phyloP scores from a whole-genome alignment of 2,888 invertebrate genomes.

The Octonoba sinensis region DNA sequence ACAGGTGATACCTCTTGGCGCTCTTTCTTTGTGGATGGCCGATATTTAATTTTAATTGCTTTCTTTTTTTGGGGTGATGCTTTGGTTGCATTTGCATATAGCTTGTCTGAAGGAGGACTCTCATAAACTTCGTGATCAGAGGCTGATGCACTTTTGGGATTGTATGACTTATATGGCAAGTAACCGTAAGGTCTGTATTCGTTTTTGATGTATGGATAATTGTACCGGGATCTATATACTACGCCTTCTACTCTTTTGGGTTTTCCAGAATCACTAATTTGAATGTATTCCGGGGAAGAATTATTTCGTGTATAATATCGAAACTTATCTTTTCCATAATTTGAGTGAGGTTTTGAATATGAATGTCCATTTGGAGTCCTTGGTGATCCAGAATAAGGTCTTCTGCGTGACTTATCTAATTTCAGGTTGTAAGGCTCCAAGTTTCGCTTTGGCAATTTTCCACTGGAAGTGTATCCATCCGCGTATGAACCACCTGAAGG shows the following conservation, averaged over 20 bases:
- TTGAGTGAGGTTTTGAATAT: constrained; percentile 10
- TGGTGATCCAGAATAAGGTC: constrained; percentile 2
- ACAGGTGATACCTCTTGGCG: neutral
- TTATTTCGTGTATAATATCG: constrained; percentile 12
- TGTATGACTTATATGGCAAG: constrained; percentile 32
- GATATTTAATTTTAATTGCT: constrained; percentile 20
- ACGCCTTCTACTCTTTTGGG: constrained; percentile 45
- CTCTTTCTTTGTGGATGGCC: constrained; percentile 34
- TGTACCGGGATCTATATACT: constrained; percentile 43
- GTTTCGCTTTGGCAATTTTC: neutral
- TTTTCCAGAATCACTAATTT: constrained; percentile 1
- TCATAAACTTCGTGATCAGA: constrained; percentile 44
- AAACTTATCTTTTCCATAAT: constrained; percentile 16
- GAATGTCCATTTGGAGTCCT: constrained; percentile 15
- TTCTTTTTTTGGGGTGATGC: neutral
- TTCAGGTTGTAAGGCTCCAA: neutral
- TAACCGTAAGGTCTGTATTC: constrained; percentile 22
- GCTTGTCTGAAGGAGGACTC: constrained; percentile 4
- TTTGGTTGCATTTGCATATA: constrained; percentile 33
- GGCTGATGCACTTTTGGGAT: constrained; percentile 20
- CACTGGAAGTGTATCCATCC: neutral
- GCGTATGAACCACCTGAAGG: constrained; percentile 12
- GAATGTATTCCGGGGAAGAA: neutral
- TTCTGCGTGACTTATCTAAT: neutral
- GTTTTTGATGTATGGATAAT: constrained; percentile 13